phyloP scores from a whole-genome alignment of 2,113 vertebrate genomes.

The Cynocephalus volans region DNA sequence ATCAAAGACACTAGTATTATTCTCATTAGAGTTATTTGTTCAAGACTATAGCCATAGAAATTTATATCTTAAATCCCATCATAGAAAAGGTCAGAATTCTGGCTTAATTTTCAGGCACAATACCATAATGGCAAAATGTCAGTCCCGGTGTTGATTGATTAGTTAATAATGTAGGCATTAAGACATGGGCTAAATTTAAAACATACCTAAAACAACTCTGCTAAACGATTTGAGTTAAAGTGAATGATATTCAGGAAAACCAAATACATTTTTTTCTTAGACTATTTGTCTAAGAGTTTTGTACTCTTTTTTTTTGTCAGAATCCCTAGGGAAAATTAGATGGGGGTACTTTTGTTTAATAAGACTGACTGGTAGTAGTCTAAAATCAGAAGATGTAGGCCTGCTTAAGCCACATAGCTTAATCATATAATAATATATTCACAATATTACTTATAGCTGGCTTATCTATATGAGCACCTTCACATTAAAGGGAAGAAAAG shows the following conservation, averaged over 20 bases:
- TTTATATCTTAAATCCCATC: neutral
- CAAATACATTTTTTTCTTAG: slow-evolving; percentile 14
- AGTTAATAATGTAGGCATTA: neutral
- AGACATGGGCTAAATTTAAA: slow-evolving; percentile 6
- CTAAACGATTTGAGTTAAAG: slow-evolving; percentile 26
- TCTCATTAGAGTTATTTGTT: neutral
- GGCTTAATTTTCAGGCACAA: neutral
- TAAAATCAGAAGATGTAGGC: neutral
- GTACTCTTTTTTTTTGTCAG: slow-evolving; percentile 11
- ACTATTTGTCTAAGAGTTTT: slow-evolving; percentile 33
- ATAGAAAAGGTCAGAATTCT: slow-evolving; percentile 1
- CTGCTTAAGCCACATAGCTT: neutral
- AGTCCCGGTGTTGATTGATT: neutral
- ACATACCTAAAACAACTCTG: neutral
- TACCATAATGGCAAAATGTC: neutral
- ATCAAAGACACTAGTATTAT: slow-evolving; percentile 16
- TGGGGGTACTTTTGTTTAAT: neutral
- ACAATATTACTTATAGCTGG: neutral
- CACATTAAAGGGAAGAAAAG: neutral
- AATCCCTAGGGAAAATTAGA: neutral
- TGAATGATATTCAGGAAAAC: neutral
- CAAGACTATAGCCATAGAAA: neutral
- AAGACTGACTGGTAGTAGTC: neutral
- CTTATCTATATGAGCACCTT: neutral
- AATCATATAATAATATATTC: slow-evolving; percentile 11